Evolutionary conservation across 2,113 vertebrate genomes (phyloP), one percentile per base, ranked within the genome.

Genomic region (Leptobrachium ailaonicum): DNA sequence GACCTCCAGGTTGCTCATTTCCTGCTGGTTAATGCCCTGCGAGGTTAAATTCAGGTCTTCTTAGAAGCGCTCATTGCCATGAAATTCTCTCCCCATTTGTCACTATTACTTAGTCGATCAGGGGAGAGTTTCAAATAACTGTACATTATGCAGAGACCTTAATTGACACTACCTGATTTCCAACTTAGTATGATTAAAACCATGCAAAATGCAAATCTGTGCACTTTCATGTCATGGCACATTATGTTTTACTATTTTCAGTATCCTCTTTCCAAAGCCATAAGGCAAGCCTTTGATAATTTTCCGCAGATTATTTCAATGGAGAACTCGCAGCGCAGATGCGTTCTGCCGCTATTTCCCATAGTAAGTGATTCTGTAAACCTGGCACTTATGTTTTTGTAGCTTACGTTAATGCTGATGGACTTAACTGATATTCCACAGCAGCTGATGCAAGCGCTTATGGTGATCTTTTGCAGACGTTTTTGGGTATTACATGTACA

Each of bases 31-130:
- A 80, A 74, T 74, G 53, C 71, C 78, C 71, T 74, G 78, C 66
- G 71, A 80, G 78, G 78, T 75, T 80, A 80, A 80, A 74, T 41
- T 47, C 78, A 60, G 78, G 78, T 80, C 78, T 74, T 74, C 78
- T 74, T 74, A 80, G 78, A 80, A 80, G 77, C 70, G 56, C 42
- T 73, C 73, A 73, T 62, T 62, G 78, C 78, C 78, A 80, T 80
- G 78, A 80, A 80, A 80, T 80, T 74, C 71, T 80, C 78, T 75
- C 71, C 64, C 78, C 78, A 80, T 80, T 80, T 80, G 78, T 80
- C 78, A 80, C 78, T 80, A 80, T 80, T 80, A 80, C 63, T 80
- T 80, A 80, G 78, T 80, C 71, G 78, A 80, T 80, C 78, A 80
- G 71, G 71, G 78, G 63, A 74, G 78, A 80, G 78, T 74, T 80